Evolutionary conservation across 2,797 vertebrate genomes (phyloP).

Genomic region (Prionace glauca): DNA sequence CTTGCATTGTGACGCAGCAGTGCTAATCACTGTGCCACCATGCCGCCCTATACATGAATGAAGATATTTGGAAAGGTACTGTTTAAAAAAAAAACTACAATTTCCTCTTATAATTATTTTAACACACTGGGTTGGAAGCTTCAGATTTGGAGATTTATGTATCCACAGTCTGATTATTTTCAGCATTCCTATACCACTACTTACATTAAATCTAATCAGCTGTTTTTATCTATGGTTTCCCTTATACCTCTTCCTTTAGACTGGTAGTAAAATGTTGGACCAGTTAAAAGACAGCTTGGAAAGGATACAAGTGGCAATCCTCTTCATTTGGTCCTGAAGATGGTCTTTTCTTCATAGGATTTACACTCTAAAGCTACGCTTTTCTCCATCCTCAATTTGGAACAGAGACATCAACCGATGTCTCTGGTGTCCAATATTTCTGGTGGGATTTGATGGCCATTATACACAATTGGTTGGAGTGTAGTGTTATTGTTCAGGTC

Average conservation of each 20-base stretch:
- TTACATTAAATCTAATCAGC: neutral
- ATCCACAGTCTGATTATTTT: neutral
- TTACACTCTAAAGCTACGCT: neutral
- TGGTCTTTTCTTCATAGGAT: neutral
- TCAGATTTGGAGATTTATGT: neutral
- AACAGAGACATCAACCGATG: too few relatives aligned
- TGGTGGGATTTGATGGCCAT: neutral
- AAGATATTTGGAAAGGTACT: neutral
- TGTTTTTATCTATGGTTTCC: neutral
- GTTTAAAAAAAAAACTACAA: neutral
- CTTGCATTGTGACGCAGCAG: too few relatives aligned
- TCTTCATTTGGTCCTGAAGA: neutral
- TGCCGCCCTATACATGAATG: too few relatives aligned
- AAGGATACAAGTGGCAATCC: neutral
- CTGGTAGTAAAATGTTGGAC: neutral
- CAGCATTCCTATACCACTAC: neutral
- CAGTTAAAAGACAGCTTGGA: neutral
- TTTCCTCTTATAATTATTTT: neutral
- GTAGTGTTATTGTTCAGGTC: too few relatives aligned
- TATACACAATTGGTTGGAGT: neutral
- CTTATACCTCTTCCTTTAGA: neutral
- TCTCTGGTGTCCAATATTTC: neutral
- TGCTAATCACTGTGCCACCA: too few relatives aligned
- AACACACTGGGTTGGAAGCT: neutral
- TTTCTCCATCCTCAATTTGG: neutral